Base-by-base conservation (phyloP, 2,113 vertebrate species). In the Podarcis raffonei region DNA sequence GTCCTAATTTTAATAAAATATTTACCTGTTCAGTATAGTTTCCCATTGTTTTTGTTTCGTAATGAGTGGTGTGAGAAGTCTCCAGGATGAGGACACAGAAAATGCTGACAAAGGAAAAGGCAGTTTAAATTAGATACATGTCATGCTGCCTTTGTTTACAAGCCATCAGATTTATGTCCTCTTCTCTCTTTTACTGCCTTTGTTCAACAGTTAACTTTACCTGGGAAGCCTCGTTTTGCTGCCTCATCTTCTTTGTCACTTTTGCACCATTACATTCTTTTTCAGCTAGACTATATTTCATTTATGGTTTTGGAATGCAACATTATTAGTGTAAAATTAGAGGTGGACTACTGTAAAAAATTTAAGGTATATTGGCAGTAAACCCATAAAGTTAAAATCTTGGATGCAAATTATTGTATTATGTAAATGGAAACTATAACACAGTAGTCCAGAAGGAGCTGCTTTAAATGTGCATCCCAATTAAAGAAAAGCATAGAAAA, bases 251-350 rank as follows among this genome's bases (percentile, higher is more conserved):
- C 18, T 65, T 81, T 37, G 8, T 15, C 59, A 0, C 81, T 16
- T 25, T 72, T 85, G 13, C 2, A 20, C 59, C 37, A 27, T 84
- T 79, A 57, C 65, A 18, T 3, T 85, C 48, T 23, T 84, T 84
- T 74, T 57, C 77, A 89, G 86, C 48, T 57, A 39, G 89, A 79
- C 2, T 83, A 25, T 35, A 85, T 16, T 15, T 87, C 59, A 89
- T 84, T 30, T 76, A 30, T 12, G 68, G 53, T 42, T 53, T 53
- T 2, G 11, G 48, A 53, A 53, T 53, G 48, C 48, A 53, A 53
- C 48, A 53, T 83, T 23, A 3, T 86, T 32, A 74, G 37, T 76
- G 85, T 88, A 91, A 90, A n/a, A 80, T 84, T 48, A 4, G 88
- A 87, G 69, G 13, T 4, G 12, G 5, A 75, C 69, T 20, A 76